Evolutionary conservation across 1,140 invertebrate species (phyloP), one percentile per base, ranked within the genome.

Genomic region (Lordiphosa mommai): DNA sequence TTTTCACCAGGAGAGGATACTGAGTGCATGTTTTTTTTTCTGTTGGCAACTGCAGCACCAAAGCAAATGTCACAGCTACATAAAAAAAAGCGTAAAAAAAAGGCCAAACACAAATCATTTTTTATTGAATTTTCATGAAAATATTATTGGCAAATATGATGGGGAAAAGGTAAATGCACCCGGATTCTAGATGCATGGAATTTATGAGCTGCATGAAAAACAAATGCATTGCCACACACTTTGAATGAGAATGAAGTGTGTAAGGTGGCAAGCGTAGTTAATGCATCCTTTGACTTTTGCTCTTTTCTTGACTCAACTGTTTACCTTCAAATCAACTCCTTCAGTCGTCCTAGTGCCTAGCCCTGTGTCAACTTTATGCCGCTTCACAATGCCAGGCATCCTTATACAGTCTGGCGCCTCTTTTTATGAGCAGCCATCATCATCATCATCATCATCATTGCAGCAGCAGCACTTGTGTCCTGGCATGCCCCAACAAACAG

Each of bases 61-160:
- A 49, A 73, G 56, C 69, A 67, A 56, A 67, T 71, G 43, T 38
- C 58, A 72, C 49, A 43, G 59, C 46, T n/a, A 37, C 55, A n/a
- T n/a, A n/a, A 44, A 49, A 27, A 56, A 72, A 77, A 76, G 58
- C 50, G 43, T 48, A 57, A 34, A 36, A 77, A 73, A 76, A 80
- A 57, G 52, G 66, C 58, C 23, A 55, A 41, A 43, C 76, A 82
- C 76, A 82, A 82, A 82, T 82, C 76, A 82, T 82, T 82, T 82
- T 82, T 82, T 82, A 82, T 82, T 82, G 76, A 82, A 82, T 82
- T 82, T 82, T 72, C 71, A 74, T 82, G 76, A 82, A 82, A 80
- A 74, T 82, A 82, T 82, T 76, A 82, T 82, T 82, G 76, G 76
- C 67, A 74, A 69, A 59, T 65, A 58, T 60, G 38, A 5, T 59